Evolutionary conservation across 2,113 vertebrate species (phyloP).

Genomic region (Xiphorhynchus elegans): DNA sequence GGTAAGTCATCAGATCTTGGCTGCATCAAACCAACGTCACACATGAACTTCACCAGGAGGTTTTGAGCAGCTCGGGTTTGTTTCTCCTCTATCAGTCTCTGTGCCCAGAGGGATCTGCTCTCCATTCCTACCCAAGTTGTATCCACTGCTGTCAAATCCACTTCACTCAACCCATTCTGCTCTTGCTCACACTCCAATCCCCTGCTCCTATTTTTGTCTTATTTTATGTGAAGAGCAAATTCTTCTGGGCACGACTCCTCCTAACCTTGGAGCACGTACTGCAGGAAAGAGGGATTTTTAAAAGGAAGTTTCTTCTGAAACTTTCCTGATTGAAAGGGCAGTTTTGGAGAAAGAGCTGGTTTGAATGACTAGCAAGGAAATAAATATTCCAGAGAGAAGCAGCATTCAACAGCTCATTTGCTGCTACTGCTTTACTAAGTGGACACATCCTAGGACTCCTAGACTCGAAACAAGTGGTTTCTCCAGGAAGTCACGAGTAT

Average conservation of each 20-base stretch:
- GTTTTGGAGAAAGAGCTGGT: background rate
- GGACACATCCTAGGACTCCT: background rate
- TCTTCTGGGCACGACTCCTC: background rate
- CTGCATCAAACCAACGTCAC: background rate
- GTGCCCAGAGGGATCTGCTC: background rate
- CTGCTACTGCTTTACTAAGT: background rate
- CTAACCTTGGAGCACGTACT: background rate
- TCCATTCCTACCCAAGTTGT: background rate
- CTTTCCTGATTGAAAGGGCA: background rate
- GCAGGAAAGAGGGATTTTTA: background rate
- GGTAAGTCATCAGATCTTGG: background rate
- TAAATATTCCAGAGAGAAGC: background rate
- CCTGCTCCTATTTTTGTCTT: background rate
- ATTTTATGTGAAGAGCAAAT: accelerated
- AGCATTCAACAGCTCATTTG: background rate
- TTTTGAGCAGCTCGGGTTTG: background rate
- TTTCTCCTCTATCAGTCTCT: background rate
- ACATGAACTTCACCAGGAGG: background rate
- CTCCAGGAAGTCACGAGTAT: background rate
- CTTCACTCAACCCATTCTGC: background rate
- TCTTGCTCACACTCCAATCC: background rate
- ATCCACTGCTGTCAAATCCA: background rate
- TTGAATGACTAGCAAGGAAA: background rate
- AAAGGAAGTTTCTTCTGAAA: background rate
- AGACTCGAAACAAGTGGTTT: background rate